phyloP scores from a whole-genome alignment of 2,113 vertebrate genomes.

The Spheniscus mendiculus region DNA sequence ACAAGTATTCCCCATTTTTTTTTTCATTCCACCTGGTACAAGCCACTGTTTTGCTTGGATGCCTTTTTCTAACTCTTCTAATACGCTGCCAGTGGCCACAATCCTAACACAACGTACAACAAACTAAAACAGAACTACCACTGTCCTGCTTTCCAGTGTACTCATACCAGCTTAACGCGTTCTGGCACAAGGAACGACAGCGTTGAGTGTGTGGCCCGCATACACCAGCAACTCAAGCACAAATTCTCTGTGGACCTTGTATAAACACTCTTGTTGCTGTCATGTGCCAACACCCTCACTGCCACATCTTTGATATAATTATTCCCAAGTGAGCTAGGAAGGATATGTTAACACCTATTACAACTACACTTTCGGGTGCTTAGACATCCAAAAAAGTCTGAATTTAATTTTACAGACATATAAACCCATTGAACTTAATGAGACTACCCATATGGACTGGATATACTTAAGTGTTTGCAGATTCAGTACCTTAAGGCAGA shows the following conservation, averaged over 20 bases:
- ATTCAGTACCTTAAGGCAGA: background rate
- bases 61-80: background rate
- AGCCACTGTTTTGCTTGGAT: background rate
- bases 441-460: too few relatives aligned
- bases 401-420: background rate
- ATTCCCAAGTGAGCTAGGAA: background rate
- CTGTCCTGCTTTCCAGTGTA: accelerated
- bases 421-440: background rate
- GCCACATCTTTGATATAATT: background rate
- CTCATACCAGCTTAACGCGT: background rate
- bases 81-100: background rate
- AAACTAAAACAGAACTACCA: background rate
- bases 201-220: background rate
- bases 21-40: background rate
- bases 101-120: background rate
- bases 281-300: accelerated
- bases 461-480: accelerated
- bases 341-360: background rate
- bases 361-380: background rate
- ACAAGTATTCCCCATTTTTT: background rate
- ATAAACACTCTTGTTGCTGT: background rate
- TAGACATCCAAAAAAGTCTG: background rate
- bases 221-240: background rate
- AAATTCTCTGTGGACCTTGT: accelerated
- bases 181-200: background rate